These are phyloP conservation scores for Argyresthia albistria DNA, from an alignment of 2,888 invertebrate species.

Conservation along the genomic window DNA sequence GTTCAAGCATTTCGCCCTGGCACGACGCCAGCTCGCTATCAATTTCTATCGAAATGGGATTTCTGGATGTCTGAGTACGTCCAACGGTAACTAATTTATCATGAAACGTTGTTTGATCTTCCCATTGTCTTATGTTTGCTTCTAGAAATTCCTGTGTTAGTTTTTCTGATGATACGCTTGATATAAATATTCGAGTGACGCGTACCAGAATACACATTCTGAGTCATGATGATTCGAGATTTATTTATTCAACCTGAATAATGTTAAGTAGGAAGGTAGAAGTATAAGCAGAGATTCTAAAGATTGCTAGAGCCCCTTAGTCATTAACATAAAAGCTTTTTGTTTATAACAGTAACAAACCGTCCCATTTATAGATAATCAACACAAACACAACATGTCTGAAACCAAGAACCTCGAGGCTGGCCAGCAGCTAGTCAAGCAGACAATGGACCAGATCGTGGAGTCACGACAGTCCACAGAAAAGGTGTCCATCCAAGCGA, in stretches of 20 bases:
- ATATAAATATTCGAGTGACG: no score
- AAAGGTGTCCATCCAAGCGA: constrained; percentile 55
- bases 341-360: no score
- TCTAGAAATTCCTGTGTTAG: no score
- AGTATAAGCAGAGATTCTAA: no score
- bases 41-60: constrained; percentile 49
- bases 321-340: no score
- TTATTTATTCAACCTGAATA: no score
- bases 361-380: no score
- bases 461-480: constrained; percentile 53
- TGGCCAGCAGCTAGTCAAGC: constrained; percentile 60
- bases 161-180: no score
- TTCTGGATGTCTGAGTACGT: constrained; percentile 32
- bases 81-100: constrained; percentile 18
- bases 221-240: no score
- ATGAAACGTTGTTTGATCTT: constrained; percentile 6
- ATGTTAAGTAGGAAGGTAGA: no score
- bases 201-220: no score
- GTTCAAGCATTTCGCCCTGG: constrained; percentile 45
- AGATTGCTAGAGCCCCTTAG: no score
- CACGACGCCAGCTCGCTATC: constrained; percentile 43
- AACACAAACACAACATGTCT: constrained; percentile 32
- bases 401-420: constrained; percentile 48
- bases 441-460: constrained; percentile 59
- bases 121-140: constrained; percentile 7